phyloP scores from a whole-genome alignment of 1,140 invertebrate species.

The Teleopsis dalmanni region DNA sequence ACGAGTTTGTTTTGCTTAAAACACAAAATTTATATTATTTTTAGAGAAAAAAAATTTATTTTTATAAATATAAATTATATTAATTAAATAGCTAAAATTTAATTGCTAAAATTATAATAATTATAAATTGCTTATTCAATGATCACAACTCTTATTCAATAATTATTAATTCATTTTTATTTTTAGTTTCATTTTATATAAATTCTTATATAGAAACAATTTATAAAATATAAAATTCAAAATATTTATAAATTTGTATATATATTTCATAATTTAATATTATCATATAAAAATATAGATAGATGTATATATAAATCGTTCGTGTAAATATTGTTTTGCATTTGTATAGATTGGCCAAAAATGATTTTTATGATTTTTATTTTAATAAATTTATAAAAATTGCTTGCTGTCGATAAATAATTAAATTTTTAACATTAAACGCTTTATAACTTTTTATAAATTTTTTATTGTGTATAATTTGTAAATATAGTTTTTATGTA shows the following conservation, averaged over 20 bases:
- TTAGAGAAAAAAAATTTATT: not conserved
- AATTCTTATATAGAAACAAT: constrained; percentile 1
- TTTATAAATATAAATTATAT: not conserved
- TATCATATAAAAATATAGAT: too few species aligned
- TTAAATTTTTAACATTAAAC: too few species aligned
- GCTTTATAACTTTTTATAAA: too few species aligned
- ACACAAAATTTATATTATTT: not conserved
- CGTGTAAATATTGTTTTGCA: not conserved
- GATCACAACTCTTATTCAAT: constrained; percentile 45
- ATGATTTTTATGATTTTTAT: not conserved
- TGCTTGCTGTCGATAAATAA: too few species aligned
- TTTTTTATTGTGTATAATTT: too few species aligned
- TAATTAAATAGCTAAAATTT: constrained; percentile 11
- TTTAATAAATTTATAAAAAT: not conserved
- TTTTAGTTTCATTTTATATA: constrained; percentile 1
- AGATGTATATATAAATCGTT: not conserved
- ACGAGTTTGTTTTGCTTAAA: too few species aligned
- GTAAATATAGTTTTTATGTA: too few species aligned
- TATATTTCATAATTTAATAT: too few species aligned
- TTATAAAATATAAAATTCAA: constrained; percentile 10
- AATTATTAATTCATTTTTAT: constrained; percentile 28
- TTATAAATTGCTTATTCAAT: constrained; percentile 42
- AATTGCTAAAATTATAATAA: constrained; percentile 18
- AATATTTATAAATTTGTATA: too few species aligned
- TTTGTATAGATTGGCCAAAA: not conserved